Evolutionary conservation across 2,797 vertebrate genomes (phyloP).

Genomic region (Chiloscyllium punctatum): DNA sequence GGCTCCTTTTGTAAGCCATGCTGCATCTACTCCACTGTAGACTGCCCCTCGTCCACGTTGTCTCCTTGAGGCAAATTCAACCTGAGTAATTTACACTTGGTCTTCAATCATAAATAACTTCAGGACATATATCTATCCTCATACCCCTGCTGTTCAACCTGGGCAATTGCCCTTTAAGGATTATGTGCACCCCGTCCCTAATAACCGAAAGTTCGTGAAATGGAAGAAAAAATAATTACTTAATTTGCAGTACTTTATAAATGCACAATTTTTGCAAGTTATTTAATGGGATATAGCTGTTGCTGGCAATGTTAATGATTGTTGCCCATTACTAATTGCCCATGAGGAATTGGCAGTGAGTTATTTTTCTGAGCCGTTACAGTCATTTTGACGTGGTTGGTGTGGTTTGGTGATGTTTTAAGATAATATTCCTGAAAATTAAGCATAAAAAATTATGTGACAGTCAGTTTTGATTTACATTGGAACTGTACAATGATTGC

Average conservation of each 20-base stretch:
- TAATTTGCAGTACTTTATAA: neutral
- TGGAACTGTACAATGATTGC: neutral
- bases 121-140: neutral
- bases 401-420: neutral
- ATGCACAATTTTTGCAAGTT: neutral
- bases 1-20: neutral
- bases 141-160: neutral
- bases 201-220: neutral
- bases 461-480: neutral
- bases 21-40: neutral
- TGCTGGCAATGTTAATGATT: too few species aligned
- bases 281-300: too few species aligned
- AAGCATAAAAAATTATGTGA: neutral
- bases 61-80: neutral
- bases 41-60: neutral
- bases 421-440: neutral
- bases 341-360: too few species aligned
- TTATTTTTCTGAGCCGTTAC: too few species aligned
- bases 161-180: neutral
- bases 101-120: neutral
- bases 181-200: neutral
- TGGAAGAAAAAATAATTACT: neutral
- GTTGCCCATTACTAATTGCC: too few species aligned
- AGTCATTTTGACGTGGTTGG: too few species aligned
- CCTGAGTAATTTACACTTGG: neutral